phyloP scores from a whole-genome alignment of 2,888 invertebrate species.

The Drosophila sordidula region DNA sequence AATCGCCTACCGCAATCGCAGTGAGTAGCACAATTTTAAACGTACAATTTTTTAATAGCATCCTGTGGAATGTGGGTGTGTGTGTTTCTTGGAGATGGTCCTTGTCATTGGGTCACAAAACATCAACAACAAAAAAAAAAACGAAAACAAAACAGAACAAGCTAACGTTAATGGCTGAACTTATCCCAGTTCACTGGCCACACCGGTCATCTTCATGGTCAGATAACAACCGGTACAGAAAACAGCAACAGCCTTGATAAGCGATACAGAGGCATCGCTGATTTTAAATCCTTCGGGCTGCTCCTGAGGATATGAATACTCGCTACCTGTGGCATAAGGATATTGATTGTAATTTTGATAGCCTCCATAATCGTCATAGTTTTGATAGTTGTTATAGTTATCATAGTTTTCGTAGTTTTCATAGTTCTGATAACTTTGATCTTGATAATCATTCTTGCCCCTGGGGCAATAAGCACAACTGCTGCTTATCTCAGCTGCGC shows the following conservation, averaged over 20 bases:
- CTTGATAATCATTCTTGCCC: neutral
- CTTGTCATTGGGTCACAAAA: neutral
- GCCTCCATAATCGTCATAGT: neutral
- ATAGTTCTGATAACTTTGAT: neutral
- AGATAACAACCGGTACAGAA: slow-evolving; percentile 73
- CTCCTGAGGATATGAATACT: slow-evolving; percentile 6
- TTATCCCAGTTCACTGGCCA: slow-evolving; percentile 68
- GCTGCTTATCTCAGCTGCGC: slow-evolving; percentile 5
- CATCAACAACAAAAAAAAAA: neutral
- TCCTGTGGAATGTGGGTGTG: slow-evolving; percentile 6
- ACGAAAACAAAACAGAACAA: neutral
- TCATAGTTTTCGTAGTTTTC: neutral
- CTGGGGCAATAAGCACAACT: slow-evolving; percentile 18
- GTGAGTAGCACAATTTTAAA: slow-evolving; percentile 70
- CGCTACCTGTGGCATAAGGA: neutral
- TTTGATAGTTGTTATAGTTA: neutral
- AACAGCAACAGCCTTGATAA: slow-evolving; percentile 65
- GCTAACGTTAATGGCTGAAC: neutral
- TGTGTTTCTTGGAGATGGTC: slow-evolving; percentile 1
- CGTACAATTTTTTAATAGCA: slow-evolving; percentile 34
- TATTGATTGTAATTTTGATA: slow-evolving; percentile 8
- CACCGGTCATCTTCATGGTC: slow-evolving; percentile 64
- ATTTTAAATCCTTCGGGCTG: slow-evolving; percentile 23
- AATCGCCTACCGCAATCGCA: slow-evolving; percentile 84
- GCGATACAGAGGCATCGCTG: slow-evolving; percentile 48